Conservation (phyloP, 2,888 invertebrate species). For the Cosmorhoe ocellata region DNA sequence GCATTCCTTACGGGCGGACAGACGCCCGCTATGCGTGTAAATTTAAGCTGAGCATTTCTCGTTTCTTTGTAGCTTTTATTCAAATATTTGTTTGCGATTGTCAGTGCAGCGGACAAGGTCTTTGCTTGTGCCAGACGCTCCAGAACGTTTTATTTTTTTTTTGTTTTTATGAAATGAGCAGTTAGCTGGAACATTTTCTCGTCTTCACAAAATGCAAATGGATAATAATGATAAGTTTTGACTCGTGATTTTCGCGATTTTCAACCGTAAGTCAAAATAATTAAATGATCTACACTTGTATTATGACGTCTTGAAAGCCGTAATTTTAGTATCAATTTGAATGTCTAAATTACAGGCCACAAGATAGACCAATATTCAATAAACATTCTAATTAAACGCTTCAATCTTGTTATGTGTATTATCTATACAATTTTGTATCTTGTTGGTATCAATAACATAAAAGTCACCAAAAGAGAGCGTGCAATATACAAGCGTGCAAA, state of each 20-base stretch:
- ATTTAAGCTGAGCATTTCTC: slow-evolving; percentile 63
- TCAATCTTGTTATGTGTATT: background rate
- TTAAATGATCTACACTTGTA: no score
- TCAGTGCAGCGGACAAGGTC: slow-evolving; percentile 37
- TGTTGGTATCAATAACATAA: no score
- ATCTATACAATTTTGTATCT: no score
- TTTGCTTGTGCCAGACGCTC: slow-evolving; percentile 14
- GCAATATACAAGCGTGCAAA: no score
- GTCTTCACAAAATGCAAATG: background rate
- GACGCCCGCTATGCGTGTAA: slow-evolving; percentile 69
- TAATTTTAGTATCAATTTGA: slow-evolving; percentile 4
- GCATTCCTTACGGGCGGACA: slow-evolving; percentile 63
- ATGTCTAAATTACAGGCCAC: slow-evolving; percentile 15
- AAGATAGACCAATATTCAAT: background rate
- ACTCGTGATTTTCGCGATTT: no score
- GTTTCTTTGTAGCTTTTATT: slow-evolving; percentile 53
- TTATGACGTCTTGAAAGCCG: no score
- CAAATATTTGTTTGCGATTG: slow-evolving; percentile 51
- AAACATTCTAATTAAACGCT: slow-evolving; percentile 12
- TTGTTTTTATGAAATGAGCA: background rate
- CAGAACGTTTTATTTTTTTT: background rate
- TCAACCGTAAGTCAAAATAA: no score
- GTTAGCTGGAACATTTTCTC: slow-evolving; percentile 1
- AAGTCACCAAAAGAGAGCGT: no score
- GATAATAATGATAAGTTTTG: no score